Percentiles rank a stretch among this genome's conserved stretches.
Evolutionary conservation across 2,888 invertebrate genomes (phyloP).

Genomic region (Endotricha flammealis): DNA sequence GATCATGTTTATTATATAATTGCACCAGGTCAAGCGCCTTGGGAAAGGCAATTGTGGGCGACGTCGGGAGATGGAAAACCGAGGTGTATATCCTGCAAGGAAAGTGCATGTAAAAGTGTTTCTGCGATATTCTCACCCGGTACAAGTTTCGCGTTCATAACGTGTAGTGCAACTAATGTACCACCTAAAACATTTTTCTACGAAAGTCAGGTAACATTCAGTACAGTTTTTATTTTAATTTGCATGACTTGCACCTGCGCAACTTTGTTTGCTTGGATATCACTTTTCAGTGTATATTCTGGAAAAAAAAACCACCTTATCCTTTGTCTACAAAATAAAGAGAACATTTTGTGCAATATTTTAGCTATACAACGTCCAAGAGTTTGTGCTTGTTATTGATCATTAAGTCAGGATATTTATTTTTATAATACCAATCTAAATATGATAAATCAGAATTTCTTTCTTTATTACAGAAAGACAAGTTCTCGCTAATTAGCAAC

Average conservation of each 20-base stretch:
- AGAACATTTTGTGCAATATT: too few relatives aligned
- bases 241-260: too few relatives aligned
- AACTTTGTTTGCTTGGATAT: too few relatives aligned
- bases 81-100: conserved; percentile 80
- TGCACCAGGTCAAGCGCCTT: conserved; percentile 80
- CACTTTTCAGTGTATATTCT: too few relatives aligned
- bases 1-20: conserved; percentile 83
- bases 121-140: conserved; percentile 75
- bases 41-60: conserved; percentile 83
- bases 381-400: too few relatives aligned
- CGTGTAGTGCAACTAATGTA: conserved; percentile 51
- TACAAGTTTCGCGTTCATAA: conserved; percentile 48
- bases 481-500: conserved; percentile 70
- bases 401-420: too few relatives aligned
- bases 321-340: too few relatives aligned
- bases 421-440: too few relatives aligned
- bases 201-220: conserved; percentile 49
- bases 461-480: conserved; percentile 54
- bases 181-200: conserved; percentile 67
- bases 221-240: neutral
- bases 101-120: conserved; percentile 81
- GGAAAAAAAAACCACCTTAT: too few relatives aligned
- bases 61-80: conserved; percentile 73
- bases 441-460: too few relatives aligned
- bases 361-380: too few relatives aligned